A percentile compares a stretch with the other conserved stretches of the same genome.
Conservation (phyloP, 92 coral and sea anemone species). For the Porites rus region DNA sequence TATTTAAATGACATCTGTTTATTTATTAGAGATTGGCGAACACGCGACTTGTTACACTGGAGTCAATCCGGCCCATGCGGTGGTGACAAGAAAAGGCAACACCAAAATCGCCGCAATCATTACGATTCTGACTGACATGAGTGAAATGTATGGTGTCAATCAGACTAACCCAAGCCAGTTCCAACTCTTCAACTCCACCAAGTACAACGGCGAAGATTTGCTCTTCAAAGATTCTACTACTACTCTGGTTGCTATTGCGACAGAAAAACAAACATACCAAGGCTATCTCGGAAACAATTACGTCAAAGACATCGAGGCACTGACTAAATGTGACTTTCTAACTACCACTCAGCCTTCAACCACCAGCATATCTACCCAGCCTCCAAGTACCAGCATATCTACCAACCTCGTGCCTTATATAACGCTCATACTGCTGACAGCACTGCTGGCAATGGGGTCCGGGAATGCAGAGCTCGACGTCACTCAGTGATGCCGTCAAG, state of each 20-base stretch:
- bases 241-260: constrained; percentile 11
- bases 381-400: not conserved
- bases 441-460: not conserved
- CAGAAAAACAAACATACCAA: constrained; percentile 6
- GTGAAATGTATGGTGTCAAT: constrained; percentile 17
- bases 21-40: not conserved
- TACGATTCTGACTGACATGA: constrained; percentile 2
- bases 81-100: constrained; percentile 44
- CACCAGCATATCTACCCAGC: not conserved
- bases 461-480: not conserved
- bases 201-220: constrained; percentile 29
- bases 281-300: constrained; percentile 42
- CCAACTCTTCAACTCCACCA: constrained; percentile 53
- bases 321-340: not conserved
- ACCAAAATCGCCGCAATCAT: not conserved
- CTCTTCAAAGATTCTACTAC: constrained; percentile 64
- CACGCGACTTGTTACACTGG: constrained; percentile 51
- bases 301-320: constrained; percentile 6
- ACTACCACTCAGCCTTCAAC: not conserved
- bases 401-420: not conserved
- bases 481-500: no score
- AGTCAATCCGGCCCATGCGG: constrained; percentile 54
- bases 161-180: constrained; percentile 32
- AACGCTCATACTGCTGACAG: not conserved
- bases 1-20: not conserved